Evolutionary conservation across 2,888 invertebrate genomes (phyloP).

Genomic region (Cheilosia vulpina): DNA sequence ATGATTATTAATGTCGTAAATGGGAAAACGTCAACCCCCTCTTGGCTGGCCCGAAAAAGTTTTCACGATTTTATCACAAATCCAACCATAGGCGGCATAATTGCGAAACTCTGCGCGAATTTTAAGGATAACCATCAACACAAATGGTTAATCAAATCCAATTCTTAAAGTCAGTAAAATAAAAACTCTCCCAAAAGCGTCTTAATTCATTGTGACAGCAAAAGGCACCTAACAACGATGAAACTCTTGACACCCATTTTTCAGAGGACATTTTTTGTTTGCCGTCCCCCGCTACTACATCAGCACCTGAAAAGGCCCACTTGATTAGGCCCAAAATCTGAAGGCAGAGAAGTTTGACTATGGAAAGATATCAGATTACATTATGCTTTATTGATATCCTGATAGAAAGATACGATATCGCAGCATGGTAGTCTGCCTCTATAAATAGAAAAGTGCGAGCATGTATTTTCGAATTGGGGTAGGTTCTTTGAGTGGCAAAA

Average conservation of each 20-base stretch:
- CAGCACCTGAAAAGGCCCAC: slow-evolving; percentile 41
- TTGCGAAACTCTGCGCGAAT: slow-evolving; percentile 7
- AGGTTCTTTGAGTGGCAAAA: slow-evolving; percentile 16
- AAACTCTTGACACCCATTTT: slow-evolving; percentile 28
- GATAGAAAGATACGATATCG: slow-evolving; percentile 5
- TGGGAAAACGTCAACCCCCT: neutral
- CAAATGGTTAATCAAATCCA: slow-evolving; percentile 68
- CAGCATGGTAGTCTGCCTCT: neutral
- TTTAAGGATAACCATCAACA: slow-evolving; percentile 70
- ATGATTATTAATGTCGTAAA: slow-evolving; percentile 10
- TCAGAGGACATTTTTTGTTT: neutral
- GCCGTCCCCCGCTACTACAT: neutral
- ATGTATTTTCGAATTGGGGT: slow-evolving; percentile 41
- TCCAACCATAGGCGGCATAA: neutral
- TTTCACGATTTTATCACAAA: slow-evolving; percentile 11
- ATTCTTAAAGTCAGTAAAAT: slow-evolving; percentile 11
- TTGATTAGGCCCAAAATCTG: slow-evolving; percentile 29
- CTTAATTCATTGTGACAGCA: slow-evolving; percentile 19
- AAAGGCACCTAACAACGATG: neutral
- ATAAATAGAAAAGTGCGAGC: slow-evolving; percentile 36
- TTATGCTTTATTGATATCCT: slow-evolving; percentile 68
- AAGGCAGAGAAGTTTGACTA: slow-evolving; percentile 50
- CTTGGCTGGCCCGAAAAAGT: neutral
- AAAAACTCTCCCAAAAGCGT: slow-evolving; percentile 1
- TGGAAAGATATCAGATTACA: slow-evolving; percentile 64